Conservation (phyloP, 2,797 vertebrate species). For the Parauchenoglanis punctatus region DNA sequence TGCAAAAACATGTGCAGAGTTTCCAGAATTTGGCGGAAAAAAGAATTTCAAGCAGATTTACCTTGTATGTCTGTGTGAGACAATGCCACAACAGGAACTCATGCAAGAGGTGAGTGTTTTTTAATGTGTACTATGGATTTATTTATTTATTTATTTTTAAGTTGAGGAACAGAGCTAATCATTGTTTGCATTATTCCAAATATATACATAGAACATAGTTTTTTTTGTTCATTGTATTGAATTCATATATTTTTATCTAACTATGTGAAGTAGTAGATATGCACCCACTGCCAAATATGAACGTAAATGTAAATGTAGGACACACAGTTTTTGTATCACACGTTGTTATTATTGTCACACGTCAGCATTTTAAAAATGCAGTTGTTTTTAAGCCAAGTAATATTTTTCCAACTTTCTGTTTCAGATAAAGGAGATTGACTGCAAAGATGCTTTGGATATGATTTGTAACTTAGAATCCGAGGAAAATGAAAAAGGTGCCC, state of each 20-base stretch:
- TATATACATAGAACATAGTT: background rate
- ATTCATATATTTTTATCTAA: background rate
- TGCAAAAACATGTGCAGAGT: conserved; percentile 93
- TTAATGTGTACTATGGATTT: background rate
- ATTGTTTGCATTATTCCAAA: background rate
- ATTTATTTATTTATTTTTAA: too few species aligned
- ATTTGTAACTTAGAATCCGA: conserved; percentile 99
- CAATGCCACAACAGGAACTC: conserved; percentile 90
- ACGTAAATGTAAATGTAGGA: background rate
- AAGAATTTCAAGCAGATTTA: conserved; percentile 98
- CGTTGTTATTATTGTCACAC: background rate
- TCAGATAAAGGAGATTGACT: conserved; percentile 87
- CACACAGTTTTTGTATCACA: background rate
- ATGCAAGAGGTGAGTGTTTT: conserved; percentile 90
- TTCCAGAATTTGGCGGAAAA: conserved; percentile 92
- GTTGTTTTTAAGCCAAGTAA: background rate
- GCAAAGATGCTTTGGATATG: conserved; percentile 99
- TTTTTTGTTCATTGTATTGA: background rate
- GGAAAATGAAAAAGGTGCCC: conserved; percentile 94
- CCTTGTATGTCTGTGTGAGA: conserved; percentile 94
- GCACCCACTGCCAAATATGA: background rate
- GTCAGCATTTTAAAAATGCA: background rate
- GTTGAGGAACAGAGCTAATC: background rate
- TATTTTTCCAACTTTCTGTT: conserved; percentile 19
- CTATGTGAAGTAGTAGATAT: background rate